Evolutionary conservation across 2,113 vertebrate genomes (phyloP).

Genomic region (Psilopsiagon aurifrons): DNA sequence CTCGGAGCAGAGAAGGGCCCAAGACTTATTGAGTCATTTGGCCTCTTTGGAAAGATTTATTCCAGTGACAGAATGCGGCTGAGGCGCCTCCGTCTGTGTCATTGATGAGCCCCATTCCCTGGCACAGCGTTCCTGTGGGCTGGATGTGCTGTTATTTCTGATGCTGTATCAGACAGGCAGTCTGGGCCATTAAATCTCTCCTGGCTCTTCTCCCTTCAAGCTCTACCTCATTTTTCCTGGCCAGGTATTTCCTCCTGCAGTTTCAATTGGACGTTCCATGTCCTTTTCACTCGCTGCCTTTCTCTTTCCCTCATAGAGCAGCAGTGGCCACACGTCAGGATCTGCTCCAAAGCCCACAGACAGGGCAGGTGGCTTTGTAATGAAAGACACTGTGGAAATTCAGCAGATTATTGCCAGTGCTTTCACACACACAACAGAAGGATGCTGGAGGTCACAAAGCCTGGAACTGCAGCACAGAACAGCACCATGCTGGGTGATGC

Average conservation of each 20-base stretch:
- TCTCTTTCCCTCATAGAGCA: neutral
- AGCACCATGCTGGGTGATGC: neutral
- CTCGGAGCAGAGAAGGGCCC: neutral
- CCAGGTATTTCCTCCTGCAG: neutral
- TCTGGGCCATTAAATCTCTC: neutral
- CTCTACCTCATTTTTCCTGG: neutral
- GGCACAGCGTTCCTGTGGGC: neutral
- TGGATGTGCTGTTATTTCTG: neutral
- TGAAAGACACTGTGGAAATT: neutral
- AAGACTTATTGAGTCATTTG: neutral
- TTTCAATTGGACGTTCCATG: rapidly evolving
- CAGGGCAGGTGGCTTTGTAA: neutral
- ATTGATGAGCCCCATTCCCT: neutral
- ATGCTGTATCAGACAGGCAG: neutral
- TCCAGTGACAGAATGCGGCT: neutral
- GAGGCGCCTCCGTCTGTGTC: neutral
- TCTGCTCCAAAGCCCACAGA: neutral
- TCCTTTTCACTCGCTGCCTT: neutral
- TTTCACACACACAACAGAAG: rapidly evolving
- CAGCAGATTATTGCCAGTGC: rapidly evolving
- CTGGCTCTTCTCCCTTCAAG: neutral
- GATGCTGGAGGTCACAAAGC: neutral
- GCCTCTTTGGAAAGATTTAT: neutral
- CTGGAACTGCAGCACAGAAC: too few species aligned
- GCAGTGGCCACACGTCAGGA: neutral